Conservation (phyloP, 2,797 vertebrate species). For the Danio tinwini region DNA sequence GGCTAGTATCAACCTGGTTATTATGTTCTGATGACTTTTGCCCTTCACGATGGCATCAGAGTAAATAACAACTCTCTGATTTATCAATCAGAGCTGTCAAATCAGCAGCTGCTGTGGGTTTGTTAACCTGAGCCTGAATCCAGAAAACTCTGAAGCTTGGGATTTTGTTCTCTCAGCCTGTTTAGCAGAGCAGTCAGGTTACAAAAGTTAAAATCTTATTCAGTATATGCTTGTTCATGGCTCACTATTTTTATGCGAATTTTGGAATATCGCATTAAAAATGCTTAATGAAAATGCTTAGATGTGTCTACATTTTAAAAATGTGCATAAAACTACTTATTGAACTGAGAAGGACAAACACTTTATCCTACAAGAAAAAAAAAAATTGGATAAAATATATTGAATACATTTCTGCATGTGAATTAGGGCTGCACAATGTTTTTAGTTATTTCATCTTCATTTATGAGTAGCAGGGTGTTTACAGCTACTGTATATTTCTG, state of each 20-base stretch:
- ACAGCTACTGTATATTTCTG: too few species aligned
- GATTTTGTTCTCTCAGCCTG: slow-evolving; percentile 49
- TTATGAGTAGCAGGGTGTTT: too few species aligned
- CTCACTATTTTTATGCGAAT: background rate
- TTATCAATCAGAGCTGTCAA: slow-evolving; percentile 44
- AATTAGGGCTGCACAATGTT: too few species aligned
- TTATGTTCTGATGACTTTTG: slow-evolving; percentile 47
- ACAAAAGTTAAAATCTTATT: background rate
- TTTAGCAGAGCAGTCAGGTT: background rate
- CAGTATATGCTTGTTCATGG: background rate
- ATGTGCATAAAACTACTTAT: too few species aligned
- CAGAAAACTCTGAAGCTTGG: slow-evolving; percentile 31
- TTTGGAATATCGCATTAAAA: too few species aligned
- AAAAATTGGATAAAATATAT: too few species aligned
- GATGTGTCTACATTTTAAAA: too few species aligned
- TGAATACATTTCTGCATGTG: too few species aligned
- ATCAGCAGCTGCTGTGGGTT: slow-evolving; percentile 35
- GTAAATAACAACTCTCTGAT: slow-evolving; percentile 52
- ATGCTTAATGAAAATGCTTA: too few species aligned
- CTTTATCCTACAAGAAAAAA: too few species aligned
- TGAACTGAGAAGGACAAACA: too few species aligned
- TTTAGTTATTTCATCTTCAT: too few species aligned
- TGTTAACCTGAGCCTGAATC: slow-evolving; percentile 38
- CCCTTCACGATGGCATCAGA: slow-evolving; percentile 37
- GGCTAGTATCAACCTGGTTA: slow-evolving; percentile 37